Evolutionary conservation across 2,888 invertebrate genomes (phyloP).

Genomic region (Amphipyra tragopoginis): DNA sequence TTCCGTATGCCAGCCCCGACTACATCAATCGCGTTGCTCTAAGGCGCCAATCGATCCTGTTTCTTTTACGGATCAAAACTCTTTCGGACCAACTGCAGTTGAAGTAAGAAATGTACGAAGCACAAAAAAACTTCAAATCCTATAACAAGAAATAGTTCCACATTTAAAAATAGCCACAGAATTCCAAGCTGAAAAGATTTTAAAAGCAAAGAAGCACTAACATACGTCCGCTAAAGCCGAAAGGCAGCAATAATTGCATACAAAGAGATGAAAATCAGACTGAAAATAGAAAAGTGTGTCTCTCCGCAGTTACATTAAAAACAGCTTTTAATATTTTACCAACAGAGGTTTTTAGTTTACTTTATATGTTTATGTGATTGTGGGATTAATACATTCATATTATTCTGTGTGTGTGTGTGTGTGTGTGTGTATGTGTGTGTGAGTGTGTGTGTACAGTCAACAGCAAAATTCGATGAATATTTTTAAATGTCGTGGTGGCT

Average conservation of each 20-base stretch:
- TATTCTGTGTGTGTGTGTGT: not conserved
- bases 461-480: too few relatives aligned
- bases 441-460: too few relatives aligned
- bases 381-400: not conserved
- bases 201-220: not conserved
- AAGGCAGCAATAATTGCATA: constrained; percentile 1
- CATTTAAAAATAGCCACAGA: not conserved
- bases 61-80: too few relatives aligned
- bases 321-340: constrained; percentile 8
- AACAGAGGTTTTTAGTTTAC: not conserved
- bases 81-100: too few relatives aligned
- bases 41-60: too few relatives aligned
- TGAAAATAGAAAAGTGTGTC: not conserved
- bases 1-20: too few relatives aligned
- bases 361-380: not conserved
- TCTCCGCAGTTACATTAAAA: not conserved
- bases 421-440: not conserved
- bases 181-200: not conserved
- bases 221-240: not conserved
- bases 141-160: too few relatives aligned
- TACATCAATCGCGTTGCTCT: too few relatives aligned
- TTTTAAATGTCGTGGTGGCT: too few relatives aligned
- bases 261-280: not conserved
- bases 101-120: too few relatives aligned
- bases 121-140: too few relatives aligned